phyloP scores from a whole-genome alignment of 2,888 invertebrate genomes.

The Nymphalis urticae region DNA sequence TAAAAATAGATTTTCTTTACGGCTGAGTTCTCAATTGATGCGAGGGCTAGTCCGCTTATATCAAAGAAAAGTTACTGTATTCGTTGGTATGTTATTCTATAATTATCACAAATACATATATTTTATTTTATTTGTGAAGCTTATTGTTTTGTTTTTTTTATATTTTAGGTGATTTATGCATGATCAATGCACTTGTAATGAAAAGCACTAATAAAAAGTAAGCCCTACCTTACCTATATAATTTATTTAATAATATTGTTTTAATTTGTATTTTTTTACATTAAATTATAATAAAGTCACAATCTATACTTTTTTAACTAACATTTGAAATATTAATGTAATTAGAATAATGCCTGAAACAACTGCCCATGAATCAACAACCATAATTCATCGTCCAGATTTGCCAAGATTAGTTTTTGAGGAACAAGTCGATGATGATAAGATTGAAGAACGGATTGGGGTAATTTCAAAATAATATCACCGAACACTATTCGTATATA shows the following conservation, averaged over 20 bases:
- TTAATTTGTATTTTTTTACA: too few species aligned
- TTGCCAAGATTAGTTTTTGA: constrained; percentile 45
- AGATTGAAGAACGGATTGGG: constrained; percentile 59
- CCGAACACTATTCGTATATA: too few species aligned
- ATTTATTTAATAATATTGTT: too few species aligned
- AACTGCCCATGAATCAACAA: background rate
- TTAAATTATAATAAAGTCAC: too few species aligned
- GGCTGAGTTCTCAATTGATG: constrained; percentile 69
- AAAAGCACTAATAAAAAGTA: constrained; percentile 66
- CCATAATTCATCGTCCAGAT: constrained; percentile 35
- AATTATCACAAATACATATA: constrained; percentile 12
- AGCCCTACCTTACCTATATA: constrained; percentile 30
- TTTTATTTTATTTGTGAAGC: background rate
- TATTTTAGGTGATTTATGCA: constrained; percentile 62
- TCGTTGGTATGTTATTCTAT: constrained; percentile 53
- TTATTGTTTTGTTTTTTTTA: constrained; percentile 1
- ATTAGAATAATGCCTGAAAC: background rate
- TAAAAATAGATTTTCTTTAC: constrained; percentile 65
- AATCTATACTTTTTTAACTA: background rate
- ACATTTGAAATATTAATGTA: background rate
- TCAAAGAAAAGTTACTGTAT: constrained; percentile 60
- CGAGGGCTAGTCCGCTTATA: constrained; percentile 68
- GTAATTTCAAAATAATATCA: constrained; percentile 37
- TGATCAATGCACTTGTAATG: constrained; percentile 65
- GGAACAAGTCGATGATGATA: constrained; percentile 53